phyloP scores from a whole-genome alignment of 2,888 invertebrate genomes.

The Mythimna vitellina region DNA sequence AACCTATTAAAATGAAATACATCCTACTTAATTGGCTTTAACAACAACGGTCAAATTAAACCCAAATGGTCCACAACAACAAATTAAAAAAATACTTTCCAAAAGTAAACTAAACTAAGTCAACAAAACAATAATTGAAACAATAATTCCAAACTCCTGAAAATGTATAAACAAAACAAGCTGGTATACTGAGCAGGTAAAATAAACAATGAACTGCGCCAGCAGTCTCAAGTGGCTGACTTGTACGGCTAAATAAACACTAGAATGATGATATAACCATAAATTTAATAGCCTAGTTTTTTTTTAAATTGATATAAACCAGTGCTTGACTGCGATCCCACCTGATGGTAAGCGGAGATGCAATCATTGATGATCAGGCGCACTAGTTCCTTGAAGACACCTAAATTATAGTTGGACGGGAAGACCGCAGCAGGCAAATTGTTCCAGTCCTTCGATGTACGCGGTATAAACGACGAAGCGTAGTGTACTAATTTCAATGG shows the following conservation, averaged over 20 bases:
- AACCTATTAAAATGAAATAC: too few relatives aligned
- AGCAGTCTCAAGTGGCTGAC: constrained; percentile 38
- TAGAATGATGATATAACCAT: constrained; percentile 22
- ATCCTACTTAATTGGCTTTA: too few relatives aligned
- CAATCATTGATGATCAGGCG: too few relatives aligned
- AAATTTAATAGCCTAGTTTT: constrained; percentile 22
- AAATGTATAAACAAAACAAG: constrained; percentile 28
- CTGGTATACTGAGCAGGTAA: constrained; percentile 20
- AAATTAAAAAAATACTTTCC: background rate
- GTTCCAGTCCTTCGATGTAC: too few relatives aligned
- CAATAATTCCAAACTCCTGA: background rate
- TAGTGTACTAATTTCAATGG: constrained; percentile 19
- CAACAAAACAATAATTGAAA: constrained; percentile 26
- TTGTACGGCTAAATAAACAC: constrained; percentile 30
- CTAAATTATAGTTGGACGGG: too few relatives aligned
- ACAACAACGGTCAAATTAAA: background rate
- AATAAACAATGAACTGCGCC: constrained; percentile 42
- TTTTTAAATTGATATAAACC: too few relatives aligned
- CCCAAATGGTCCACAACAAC: background rate
- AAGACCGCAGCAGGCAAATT: too few relatives aligned
- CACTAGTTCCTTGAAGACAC: too few relatives aligned
- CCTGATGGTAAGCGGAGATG: too few relatives aligned
- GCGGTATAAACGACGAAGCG: too few relatives aligned
- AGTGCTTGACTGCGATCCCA: too few relatives aligned
- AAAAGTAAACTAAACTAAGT: background rate